Conservation (phyloP, 2,888 invertebrate genomes). For the Pristionchus maxplancki region DNA sequence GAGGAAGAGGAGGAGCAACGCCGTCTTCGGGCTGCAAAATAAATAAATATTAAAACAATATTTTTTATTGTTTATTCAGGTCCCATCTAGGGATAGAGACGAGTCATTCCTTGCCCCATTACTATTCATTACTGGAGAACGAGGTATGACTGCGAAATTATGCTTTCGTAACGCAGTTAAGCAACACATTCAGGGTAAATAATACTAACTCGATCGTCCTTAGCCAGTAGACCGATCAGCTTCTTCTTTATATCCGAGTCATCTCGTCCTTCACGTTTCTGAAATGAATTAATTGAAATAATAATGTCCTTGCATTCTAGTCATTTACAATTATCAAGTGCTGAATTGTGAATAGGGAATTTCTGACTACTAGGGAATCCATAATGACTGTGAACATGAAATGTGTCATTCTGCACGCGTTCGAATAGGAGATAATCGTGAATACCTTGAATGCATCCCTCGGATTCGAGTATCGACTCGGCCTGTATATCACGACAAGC, state of each 20-base stretch:
- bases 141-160: not conserved
- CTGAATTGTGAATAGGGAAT: not conserved
- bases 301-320: too few relatives aligned
- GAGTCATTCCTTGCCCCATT: not conserved
- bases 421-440: too few relatives aligned
- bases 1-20: conserved; percentile 24
- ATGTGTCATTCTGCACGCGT: too few relatives aligned
- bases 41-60: not conserved
- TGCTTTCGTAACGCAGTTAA: not conserved
- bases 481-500: conserved; percentile 35
- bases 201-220: conserved; percentile 56
- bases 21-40: conserved; percentile 23
- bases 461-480: conserved; percentile 1
- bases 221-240: conserved; percentile 67
- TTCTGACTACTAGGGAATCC: not conserved
- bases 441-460: conserved; percentile 49
- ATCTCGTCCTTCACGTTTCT: conserved; percentile 40
- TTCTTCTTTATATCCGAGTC: conserved; percentile 56
- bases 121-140: not conserved
- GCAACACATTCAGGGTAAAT: not conserved
- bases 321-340: too few relatives aligned
- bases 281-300: not conserved
- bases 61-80: not conserved
- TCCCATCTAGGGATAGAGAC: not conserved
- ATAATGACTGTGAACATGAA: not conserved